Evolutionary conservation across 2,888 invertebrate genomes (phyloP), one percentile per base, ranked within the genome.

Genomic region (Zele albiditarsus): DNA sequence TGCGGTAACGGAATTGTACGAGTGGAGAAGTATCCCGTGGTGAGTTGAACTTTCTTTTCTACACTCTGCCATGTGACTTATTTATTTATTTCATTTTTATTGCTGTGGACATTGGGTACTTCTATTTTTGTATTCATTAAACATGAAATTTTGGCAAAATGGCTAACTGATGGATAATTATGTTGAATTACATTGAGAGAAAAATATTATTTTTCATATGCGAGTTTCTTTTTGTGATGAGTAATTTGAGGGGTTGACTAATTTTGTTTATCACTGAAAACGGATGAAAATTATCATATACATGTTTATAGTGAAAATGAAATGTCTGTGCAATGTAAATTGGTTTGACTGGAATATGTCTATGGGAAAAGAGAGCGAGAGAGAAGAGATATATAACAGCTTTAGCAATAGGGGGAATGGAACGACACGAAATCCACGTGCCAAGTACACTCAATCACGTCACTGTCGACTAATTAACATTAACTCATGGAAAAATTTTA

Each of bases 381-480:
- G 38, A 46, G 27, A 23, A 20, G 16, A 16, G 42, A 68, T 49
- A 68, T 20, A 27, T 68, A 20, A 27, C 27, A 71, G 60, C 60
- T 71, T 60, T 25, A 31, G 28, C 60, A n/a, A 57, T 57, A 42
- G 53, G 16, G 66, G 85, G 83, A 84, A 86, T 84, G 80, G 83
- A 81, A 83, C 83, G 85, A 86, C 86, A 82, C 83, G 84, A 84
- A 85, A 84, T 83, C 82, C 82, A 80, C 72, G 72, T 20, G 71
- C 82, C 81, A 80, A 85, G 86, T 78, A 82, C 83, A 80, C 86
- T 87, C 84, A 79, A 84, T 87, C 87, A 86, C 80, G 84, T 86
- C 86, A 85, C 83, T 85, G 85, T 84, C 85, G 83, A 87, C 85
- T 87, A 86, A 87, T 87, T 87, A 87, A 87, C 87, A 87, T 87